Evolutionary conservation across 1,140 invertebrate genomes (phyloP), one percentile per base, ranked within the genome.

Genomic region (Triops cancriformis): DNA sequence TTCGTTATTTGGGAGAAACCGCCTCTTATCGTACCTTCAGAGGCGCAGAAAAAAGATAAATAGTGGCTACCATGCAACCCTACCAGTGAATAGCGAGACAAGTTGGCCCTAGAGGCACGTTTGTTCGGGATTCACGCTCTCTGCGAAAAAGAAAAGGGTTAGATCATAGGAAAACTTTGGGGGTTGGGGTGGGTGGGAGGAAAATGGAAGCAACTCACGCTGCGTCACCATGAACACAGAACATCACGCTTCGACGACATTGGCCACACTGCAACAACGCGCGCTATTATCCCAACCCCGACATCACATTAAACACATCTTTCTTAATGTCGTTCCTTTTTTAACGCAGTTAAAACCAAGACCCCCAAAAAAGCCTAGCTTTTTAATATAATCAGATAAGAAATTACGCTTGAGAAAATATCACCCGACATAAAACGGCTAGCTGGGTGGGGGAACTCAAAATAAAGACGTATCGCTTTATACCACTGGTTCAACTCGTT

Each of bases 161-260:
- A 64, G 10, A 64, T 64, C 51, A 64, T 64, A 64, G 51, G 51
- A 64, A 64, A 64, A 64, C 3, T n/a, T n/a, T n/a, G n/a, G n/a
- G n/a, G n/a, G n/a, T n/a, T n/a, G 43, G 43, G 43, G 43, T 12
- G 14, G 51, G 51, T 6, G 51, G 23, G 23, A 18, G 51, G n/a
- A 64, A 23, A 23, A 64, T 64, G 51, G 51, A 64, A 14, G 51
- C 51, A 64, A 64, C 51, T 64, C 51, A 64, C 51, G 51, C 51
- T 64, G 51, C 51, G 51, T 64, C 51, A 64, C 51, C 51, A 23
- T 64, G n/a, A 64, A 64, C 51, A 64, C 51, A 64, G 51, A 64
- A 64, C 51, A 64, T 64, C 1, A 64, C 51, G 51, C 51, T 64
- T 64, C 51, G 3, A 64, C 51, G 51, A 64, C 51, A 64, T 64